Conservation (phyloP, 2,113 vertebrate genomes). For the Ammospiza nelsoni region DNA sequence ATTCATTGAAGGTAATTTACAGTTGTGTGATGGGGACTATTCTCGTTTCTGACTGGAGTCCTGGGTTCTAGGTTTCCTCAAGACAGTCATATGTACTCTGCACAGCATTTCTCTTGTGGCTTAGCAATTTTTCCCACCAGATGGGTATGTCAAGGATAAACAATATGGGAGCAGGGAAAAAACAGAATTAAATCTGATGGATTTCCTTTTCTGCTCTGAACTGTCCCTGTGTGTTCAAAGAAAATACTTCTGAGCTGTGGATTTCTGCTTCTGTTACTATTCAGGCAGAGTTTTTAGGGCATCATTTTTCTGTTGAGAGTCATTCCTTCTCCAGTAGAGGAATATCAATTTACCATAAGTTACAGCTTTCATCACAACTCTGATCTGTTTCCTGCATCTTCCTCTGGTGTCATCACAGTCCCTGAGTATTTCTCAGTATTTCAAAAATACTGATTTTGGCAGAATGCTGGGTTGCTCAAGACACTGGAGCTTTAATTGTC, state of each 20-base stretch:
- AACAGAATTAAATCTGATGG: not conserved
- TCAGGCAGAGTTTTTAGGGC: not conserved
- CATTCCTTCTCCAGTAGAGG: not conserved
- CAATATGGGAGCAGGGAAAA: not conserved
- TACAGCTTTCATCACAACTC: constrained; percentile 20
- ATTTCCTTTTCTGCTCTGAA: not conserved
- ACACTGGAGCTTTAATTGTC: constrained; percentile 29
- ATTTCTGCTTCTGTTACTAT: constrained; percentile 5
- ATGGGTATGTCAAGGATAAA: not conserved
- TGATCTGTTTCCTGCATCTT: constrained; percentile 19
- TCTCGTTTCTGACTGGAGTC: not conserved
- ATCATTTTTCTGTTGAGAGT: constrained; percentile 42
- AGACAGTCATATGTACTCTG: not conserved
- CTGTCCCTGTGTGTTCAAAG: not conserved
- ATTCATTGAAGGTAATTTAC: not conserved
- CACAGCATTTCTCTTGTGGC: not conserved
- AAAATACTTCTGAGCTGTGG: not conserved
- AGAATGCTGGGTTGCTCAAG: not conserved
- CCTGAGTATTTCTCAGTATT: not conserved
- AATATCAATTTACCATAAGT: not conserved
- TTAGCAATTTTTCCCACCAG: not conserved
- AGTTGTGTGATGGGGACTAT: not conserved
- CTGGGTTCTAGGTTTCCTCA: not conserved
- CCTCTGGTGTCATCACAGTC: not conserved
- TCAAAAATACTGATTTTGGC: constrained; percentile 6